phyloP scores from a whole-genome alignment of 2,888 invertebrate species.

The Cinara cedri region DNA sequence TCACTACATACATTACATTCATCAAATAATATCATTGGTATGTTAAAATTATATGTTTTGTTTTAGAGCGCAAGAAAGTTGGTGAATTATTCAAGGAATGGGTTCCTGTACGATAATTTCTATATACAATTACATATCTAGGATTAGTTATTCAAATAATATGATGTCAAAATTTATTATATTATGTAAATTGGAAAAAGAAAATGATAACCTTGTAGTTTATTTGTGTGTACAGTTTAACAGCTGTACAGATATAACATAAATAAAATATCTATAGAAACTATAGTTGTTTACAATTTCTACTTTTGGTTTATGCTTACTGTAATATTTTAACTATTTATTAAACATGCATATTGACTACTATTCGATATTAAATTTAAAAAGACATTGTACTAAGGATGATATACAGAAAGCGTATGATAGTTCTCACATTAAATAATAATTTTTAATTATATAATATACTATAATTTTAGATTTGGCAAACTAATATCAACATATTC shows the following conservation, averaged over 20 bases:
- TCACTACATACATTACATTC: not conserved
- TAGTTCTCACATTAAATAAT: not conserved
- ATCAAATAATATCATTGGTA: not conserved
- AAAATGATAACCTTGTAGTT: conserved; percentile 19
- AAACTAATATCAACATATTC: conserved; percentile 13
- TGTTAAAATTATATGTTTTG: not conserved
- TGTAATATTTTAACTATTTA: not conserved
- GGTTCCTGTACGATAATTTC: conserved; percentile 50
- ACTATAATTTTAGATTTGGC: conserved; percentile 33
- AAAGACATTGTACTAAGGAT: conserved; percentile 64
- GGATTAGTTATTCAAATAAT: conserved; percentile 3
- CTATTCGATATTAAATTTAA: conserved; percentile 76
- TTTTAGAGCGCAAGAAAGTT: conserved; percentile 55
- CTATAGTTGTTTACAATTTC: not conserved
- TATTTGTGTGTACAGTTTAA: conserved; percentile 11
- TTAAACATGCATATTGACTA: conserved; percentile 74
- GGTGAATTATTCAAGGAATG: conserved; percentile 56
- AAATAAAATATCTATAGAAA: conserved; percentile 31
- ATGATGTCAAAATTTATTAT: not conserved
- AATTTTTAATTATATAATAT: not conserved
- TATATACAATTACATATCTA: not conserved
- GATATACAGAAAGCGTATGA: conserved; percentile 76
- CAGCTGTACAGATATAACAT: conserved; percentile 30
- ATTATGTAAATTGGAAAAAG: conserved; percentile 24
- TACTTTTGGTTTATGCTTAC: not conserved